A percentile compares a stretch with the other conserved stretches of the same genome.
These are phyloP conservation scores for Holothuria scabra DNA, from an alignment of 53 echinoderm and acorn worm genomes.

Conservation along the genomic window DNA sequence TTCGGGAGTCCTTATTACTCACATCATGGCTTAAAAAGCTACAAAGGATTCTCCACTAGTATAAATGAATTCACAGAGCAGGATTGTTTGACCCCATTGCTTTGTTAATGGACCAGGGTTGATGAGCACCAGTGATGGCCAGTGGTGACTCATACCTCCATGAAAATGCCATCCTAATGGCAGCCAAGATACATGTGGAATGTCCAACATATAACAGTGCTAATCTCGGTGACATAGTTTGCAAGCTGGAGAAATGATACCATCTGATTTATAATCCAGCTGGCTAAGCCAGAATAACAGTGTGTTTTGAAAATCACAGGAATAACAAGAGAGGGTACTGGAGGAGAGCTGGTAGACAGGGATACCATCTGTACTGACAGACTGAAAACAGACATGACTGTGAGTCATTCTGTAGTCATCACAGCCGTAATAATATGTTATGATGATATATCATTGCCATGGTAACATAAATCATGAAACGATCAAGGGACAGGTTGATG, in stretches of 20 bases:
- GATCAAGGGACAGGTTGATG: too few relatives aligned
- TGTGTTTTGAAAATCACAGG: background rate
- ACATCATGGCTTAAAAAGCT: too few relatives aligned
- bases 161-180: too few relatives aligned
- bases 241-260: too few relatives aligned
- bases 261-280: slow-evolving; percentile 22
- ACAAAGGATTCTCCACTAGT: too few relatives aligned
- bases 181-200: too few relatives aligned
- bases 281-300: slow-evolving; percentile 11
- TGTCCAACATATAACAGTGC: too few relatives aligned
- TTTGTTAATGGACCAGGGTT: slow-evolving; percentile 3
- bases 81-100: slow-evolving; percentile 1
- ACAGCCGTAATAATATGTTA: background rate
- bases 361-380: slow-evolving; percentile 6
- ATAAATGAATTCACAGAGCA: background rate
- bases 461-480: too few relatives aligned
- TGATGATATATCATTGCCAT: background rate
- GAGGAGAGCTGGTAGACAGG: background rate
- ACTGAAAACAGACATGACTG: slow-evolving; percentile 8
- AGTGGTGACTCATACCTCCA: slow-evolving; percentile 7
- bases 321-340: slow-evolving; percentile 2
- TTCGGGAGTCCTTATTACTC: too few relatives aligned
- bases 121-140: background rate
- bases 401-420: slow-evolving; percentile 18
- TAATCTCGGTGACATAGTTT: too few relatives aligned